phyloP scores from a whole-genome alignment of 2,113 vertebrate species.

The Nettapus auritus region DNA sequence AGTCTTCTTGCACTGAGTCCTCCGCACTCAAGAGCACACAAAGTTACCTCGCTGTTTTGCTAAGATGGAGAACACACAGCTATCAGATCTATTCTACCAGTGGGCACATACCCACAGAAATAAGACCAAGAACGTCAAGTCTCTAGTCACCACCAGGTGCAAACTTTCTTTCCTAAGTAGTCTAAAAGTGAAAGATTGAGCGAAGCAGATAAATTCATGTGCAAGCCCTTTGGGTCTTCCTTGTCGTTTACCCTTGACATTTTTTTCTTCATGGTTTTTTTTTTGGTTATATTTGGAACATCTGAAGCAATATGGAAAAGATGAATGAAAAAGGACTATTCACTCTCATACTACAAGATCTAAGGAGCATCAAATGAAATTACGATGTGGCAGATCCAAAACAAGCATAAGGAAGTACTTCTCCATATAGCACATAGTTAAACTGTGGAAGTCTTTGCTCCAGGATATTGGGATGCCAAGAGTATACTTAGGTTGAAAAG shows the following conservation, averaged over 20 bases:
- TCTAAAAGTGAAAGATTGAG: not conserved
- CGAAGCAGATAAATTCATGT: not conserved
- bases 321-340: slow-evolving; percentile 53
- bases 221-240: not conserved
- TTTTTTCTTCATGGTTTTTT: not conserved
- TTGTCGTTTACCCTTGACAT: not conserved
- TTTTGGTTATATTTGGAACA: slow-evolving; percentile 27
- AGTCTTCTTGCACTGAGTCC: not conserved
- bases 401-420: slow-evolving; percentile 72
- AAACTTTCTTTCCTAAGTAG: not conserved
- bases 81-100: not conserved
- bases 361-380: slow-evolving; percentile 68
- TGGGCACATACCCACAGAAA: not conserved
- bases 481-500: slow-evolving; percentile 43
- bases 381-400: slow-evolving; percentile 64
- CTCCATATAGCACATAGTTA: slow-evolving; percentile 54
- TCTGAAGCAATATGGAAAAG: slow-evolving; percentile 60
- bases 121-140: not conserved
- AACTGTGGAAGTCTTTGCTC: slow-evolving; percentile 10
- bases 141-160: not conserved
- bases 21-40: not conserved
- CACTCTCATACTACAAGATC: slow-evolving; percentile 48
- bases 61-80: not conserved
- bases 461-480: slow-evolving; percentile 62
- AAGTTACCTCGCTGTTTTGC: not conserved